A percentile compares a stretch with the other conserved stretches of the same genome.
Evolutionary conservation across 2,888 invertebrate species (phyloP).

Genomic region (Aleiodes leptofemur): DNA sequence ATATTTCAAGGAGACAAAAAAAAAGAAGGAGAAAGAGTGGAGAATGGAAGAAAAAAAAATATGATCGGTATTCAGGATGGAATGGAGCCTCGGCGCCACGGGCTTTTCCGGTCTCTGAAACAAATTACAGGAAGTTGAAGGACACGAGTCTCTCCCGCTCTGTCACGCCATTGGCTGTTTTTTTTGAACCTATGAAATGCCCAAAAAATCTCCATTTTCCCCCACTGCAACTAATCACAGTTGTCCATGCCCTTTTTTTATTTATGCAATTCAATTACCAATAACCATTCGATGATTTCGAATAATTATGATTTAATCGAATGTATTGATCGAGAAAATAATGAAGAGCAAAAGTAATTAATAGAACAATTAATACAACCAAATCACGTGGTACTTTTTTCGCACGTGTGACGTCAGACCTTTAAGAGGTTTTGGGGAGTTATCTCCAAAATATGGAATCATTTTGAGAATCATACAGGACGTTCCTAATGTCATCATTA

Average conservation of each 20-base stretch:
- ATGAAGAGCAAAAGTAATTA: too few species aligned
- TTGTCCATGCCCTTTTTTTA: background rate
- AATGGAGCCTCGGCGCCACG: slow-evolving; percentile 3
- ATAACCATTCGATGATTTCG: too few species aligned
- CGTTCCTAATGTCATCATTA: too few species aligned
- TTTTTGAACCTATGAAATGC: background rate
- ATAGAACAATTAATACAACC: background rate
- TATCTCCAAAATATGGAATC: too few species aligned
- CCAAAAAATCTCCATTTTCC: background rate
- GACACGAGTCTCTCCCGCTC: slow-evolving; percentile 3
- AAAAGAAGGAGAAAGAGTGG: too few species aligned
- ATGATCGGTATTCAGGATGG: slow-evolving; percentile 19
- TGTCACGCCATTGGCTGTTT: background rate
- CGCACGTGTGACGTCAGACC: slow-evolving; percentile 16
- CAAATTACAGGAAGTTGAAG: background rate
- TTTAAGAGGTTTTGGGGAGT: too few species aligned
- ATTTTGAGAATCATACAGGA: too few species aligned
- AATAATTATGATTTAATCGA: too few species aligned
- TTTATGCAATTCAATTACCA: background rate
- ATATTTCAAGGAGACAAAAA: too few species aligned
- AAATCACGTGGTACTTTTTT: slow-evolving; percentile 8
- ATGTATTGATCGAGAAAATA: too few species aligned
- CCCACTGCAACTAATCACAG: background rate
- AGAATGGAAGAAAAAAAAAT: background rate
- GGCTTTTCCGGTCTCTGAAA: background rate